Percentiles rank a stretch among this genome's conserved stretches.
Evolutionary conservation across 2,113 vertebrate species (phyloP).

Genomic region (Poeciliopsis prolifica): DNA sequence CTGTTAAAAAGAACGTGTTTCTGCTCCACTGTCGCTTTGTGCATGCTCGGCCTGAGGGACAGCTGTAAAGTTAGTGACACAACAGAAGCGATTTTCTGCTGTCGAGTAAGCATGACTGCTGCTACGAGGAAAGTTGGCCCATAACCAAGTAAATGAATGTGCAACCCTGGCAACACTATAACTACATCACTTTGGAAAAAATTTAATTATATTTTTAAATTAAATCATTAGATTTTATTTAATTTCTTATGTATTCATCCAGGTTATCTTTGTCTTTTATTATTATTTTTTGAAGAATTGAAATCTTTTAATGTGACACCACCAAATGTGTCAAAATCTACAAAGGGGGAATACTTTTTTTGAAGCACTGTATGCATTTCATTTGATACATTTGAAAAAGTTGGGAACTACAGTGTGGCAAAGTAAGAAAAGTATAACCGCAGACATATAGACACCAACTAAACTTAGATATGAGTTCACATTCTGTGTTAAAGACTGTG

Average conservation of each 20-base stretch:
- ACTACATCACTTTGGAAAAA: no score
- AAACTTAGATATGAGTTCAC: slow-evolving; percentile 64
- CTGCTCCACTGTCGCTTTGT: no score
- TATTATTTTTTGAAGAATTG: background rate
- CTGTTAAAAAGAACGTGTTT: no score
- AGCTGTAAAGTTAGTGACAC: no score
- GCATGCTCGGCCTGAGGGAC: no score
- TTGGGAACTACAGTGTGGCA: slow-evolving; percentile 21
- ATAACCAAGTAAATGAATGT: no score
- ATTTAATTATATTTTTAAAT: no score
- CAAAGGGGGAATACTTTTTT: background rate
- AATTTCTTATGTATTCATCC: background rate
- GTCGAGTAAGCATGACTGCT: no score
- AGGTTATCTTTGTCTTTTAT: background rate
- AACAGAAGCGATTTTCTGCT: no score
- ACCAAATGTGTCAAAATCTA: background rate
- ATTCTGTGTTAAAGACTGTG: slow-evolving; percentile 61
- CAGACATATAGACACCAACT: slow-evolving; percentile 55
- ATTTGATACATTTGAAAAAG: slow-evolving; percentile 29
- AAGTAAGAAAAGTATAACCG: slow-evolving; percentile 35
- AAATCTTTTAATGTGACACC: background rate
- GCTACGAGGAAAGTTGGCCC: no score
- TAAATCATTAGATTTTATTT: no score
- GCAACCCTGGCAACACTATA: no score
- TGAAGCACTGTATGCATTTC: slow-evolving; percentile 11